phyloP scores from a whole-genome alignment of 2,113 vertebrate species.

The Porphyrio hochstetteri region DNA sequence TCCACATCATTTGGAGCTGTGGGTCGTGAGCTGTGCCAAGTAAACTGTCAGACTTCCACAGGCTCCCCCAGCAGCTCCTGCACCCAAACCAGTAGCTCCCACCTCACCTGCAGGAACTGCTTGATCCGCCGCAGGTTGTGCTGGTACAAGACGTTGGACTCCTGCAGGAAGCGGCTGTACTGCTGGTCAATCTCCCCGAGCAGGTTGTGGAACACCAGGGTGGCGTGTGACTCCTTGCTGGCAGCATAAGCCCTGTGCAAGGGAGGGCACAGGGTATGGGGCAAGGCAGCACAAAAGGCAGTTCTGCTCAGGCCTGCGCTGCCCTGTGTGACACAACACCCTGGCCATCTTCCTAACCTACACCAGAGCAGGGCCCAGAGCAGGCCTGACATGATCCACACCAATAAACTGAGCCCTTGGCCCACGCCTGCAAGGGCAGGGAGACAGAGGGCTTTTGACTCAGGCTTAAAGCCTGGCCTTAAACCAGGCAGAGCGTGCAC shows the following conservation, averaged over 20 bases:
- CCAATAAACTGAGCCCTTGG: rapidly evolving
- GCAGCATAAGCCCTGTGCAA: conserved; percentile 89
- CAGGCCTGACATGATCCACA: rapidly evolving
- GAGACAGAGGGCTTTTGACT: rapidly evolving
- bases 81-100: background rate
- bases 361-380: background rate
- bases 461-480: rapidly evolving
- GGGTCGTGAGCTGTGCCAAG: background rate
- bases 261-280: background rate
- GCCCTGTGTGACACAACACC: rapidly evolving
- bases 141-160: conserved; percentile 97
- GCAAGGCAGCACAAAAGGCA: background rate
- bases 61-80: too few relatives aligned
- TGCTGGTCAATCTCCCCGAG: conserved; percentile 98
- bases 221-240: conserved; percentile 96
- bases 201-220: conserved; percentile 97
- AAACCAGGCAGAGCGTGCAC: background rate
- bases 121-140: conserved; percentile 98
- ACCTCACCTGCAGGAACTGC: conserved; percentile 90
- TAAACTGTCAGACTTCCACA: rapidly evolving
- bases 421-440: rapidly evolving
- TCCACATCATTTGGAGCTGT: rapidly evolving
- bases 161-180: conserved; percentile 97
- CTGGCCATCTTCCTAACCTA: background rate
- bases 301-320: background rate